Base-by-base conservation (phyloP, 2,888 invertebrate genomes). In the Sinohyriopsis cumingii region DNA sequence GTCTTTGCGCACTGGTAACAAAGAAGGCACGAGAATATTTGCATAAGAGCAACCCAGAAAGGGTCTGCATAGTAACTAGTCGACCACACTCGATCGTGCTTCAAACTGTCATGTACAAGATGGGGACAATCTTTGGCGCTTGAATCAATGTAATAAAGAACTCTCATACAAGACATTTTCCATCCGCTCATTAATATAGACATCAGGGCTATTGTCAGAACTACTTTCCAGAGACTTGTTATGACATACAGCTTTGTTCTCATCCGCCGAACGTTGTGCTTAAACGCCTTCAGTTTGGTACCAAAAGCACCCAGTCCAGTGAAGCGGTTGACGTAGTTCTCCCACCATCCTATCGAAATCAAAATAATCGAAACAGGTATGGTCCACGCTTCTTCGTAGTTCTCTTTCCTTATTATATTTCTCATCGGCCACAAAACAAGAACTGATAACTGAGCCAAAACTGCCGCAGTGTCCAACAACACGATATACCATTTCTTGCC, bases 301-400 rank as follows among this genome's bases (percentile, higher is more conserved):
- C 84, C 86, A 15, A 84, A 72, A 59, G 59, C 84, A 94, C 95
- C 83, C 95, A 91, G 60, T 92, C 92, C 87, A 69, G 97, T 96
- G 83, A 95, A 93, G 71, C 93, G 92, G 71, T 95, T 95, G 1
- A 97, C 95, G 88, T 96, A 99, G 90, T 99, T 99, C 90, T 99
- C 98, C 99, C 99, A 99, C 97, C 98, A 98, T 33, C 96, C 96
- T 57, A 96, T 92, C 0, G 98, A 98, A 77, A 96, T 94, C 83
- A 97, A 93, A 68, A 96, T 90, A 56, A 96, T 93, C 0, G 96
- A 93, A 0, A 96, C 91, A 0, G 98, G 97, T 81, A 98, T 95
- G 95, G 96, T 57, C 96, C 84, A 79, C 71, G 85, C 67, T 73
- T 84, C 74, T n/a, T 76, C 73, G 19, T 69, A 63, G 20, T 75